Percentiles rank a stretch among this genome's conserved stretches.
Conservation (phyloP, 2,113 vertebrate species). For the Apaloderma vittatum region DNA sequence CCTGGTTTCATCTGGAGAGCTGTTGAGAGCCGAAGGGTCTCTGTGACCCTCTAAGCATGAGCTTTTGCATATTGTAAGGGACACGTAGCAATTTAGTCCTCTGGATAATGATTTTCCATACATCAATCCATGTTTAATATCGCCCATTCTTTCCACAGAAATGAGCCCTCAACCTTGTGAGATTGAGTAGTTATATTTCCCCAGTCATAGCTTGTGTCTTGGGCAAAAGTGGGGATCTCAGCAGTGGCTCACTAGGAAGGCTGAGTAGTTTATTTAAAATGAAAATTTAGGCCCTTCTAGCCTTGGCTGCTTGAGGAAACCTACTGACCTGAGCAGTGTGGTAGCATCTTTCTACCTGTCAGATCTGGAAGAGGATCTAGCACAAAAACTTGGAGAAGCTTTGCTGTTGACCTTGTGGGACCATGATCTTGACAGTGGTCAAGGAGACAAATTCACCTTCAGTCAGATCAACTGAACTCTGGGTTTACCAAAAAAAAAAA, state of each 20-base stretch:
- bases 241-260: background rate
- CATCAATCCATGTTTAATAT: background rate
- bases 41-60: rapidly evolving
- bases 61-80: background rate
- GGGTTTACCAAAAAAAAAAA: background rate
- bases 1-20: background rate
- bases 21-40: background rate
- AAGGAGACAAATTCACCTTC: slow-evolving; percentile 17
- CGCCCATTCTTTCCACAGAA: background rate
- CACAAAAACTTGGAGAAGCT: background rate
- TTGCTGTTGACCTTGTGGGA: background rate
- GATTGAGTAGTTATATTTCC: background rate
- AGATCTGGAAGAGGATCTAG: background rate
- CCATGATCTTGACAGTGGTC: slow-evolving; percentile 13
- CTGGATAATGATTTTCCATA: background rate
- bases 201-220: background rate
- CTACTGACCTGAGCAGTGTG: background rate
- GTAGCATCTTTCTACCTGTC: background rate
- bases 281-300: background rate
- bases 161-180: background rate
- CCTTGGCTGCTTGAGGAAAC: background rate
- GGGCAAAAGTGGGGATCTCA: background rate
- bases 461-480: background rate
- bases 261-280: background rate
- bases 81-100: background rate